A percentile compares a stretch with the other conserved stretches of the same genome.
phyloP scores from a whole-genome alignment of 2,797 vertebrate genomes.

The Microcaecilia unicolor region DNA sequence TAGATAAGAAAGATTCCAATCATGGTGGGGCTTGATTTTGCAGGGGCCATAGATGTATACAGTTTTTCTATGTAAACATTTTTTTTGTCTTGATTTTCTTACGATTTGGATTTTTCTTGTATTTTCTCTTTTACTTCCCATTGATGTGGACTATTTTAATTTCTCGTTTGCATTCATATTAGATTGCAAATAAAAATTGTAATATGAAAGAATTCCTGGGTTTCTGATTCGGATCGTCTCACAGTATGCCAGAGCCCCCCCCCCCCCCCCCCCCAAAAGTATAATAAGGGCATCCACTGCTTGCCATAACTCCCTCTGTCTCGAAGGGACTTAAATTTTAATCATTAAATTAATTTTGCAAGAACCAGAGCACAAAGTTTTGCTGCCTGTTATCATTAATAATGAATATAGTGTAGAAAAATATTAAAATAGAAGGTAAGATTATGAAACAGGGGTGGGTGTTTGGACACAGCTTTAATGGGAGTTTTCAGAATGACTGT shows the following conservation, averaged over 20 bases:
- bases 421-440: conserved; percentile 4
- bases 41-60: too few relatives aligned
- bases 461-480: conserved; percentile 1
- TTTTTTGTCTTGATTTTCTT: too few relatives aligned
- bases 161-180: too few relatives aligned
- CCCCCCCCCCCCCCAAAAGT: conserved; percentile 15
- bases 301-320: conserved; percentile 26
- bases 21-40: too few relatives aligned
- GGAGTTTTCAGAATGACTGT: too few relatives aligned
- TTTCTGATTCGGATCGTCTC: not conserved
- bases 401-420: conserved; percentile 33
- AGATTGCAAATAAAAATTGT: too few relatives aligned
- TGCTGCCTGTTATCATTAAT: conserved; percentile 40
- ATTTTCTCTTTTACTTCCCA: too few relatives aligned
- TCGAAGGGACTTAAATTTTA: conserved; percentile 52
- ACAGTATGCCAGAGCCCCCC: conserved; percentile 10
- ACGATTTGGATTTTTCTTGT: too few relatives aligned
- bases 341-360: conserved; percentile 53
- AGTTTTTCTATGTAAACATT: too few relatives aligned
- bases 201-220: too few relatives aligned
- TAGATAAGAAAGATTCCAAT: too few relatives aligned
- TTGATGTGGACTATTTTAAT: too few relatives aligned
- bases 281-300: conserved; percentile 22
- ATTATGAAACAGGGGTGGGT: conserved; percentile 12
- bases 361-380: conserved; percentile 37